Evolutionary conservation across 1,140 invertebrate species (phyloP), one percentile per base, ranked within the genome.

Genomic region (Drosophila ananassae): DNA sequence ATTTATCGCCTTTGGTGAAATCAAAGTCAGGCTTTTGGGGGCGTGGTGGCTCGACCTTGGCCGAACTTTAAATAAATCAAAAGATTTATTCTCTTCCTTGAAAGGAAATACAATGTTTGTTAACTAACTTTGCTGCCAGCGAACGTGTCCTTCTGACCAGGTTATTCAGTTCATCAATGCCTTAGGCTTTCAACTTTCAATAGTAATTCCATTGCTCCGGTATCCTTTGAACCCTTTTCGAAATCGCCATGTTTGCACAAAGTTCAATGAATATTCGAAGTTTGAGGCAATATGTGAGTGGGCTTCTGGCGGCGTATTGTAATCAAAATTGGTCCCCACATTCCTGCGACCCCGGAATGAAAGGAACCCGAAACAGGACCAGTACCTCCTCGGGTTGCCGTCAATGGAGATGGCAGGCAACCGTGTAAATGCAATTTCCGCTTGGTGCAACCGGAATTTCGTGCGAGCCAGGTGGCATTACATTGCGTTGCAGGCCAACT

Each of bases 361-460:
- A 56, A 68, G 66, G 60, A 13, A 41, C 46, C 22, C 41, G 54
- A 21, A 41, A 24, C 17, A 30, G n/a, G 22, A 4, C 10, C 50
- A 13, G 24, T 21, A n/a, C 56, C 32, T 50, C 17, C n/a, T n/a
- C 21, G 13, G 37, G 56, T 39, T 34, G 13, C 30, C 48, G 46
- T 51, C 30, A 47, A 52, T 63, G 57, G 8, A 30, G 47, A 51
- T 55, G 59, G 58, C 56, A 76, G 63, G 82, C 74, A 68, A 73
- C 66, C 62, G 82, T 76, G 75, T 81, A 85, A 85, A 87, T 85
- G 82, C 82, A 85, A 85, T 85, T 85, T 85, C 82, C 82, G 82
- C 75, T 78, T 62, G 78, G 17, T 78, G 83, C 82, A 87, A 56
- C 75, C 79, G 75, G 82, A 87, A 87, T 87, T 87, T 68, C 56